phyloP scores from a whole-genome alignment of 2,888 invertebrate species.

The Stomorhina lunata region DNA sequence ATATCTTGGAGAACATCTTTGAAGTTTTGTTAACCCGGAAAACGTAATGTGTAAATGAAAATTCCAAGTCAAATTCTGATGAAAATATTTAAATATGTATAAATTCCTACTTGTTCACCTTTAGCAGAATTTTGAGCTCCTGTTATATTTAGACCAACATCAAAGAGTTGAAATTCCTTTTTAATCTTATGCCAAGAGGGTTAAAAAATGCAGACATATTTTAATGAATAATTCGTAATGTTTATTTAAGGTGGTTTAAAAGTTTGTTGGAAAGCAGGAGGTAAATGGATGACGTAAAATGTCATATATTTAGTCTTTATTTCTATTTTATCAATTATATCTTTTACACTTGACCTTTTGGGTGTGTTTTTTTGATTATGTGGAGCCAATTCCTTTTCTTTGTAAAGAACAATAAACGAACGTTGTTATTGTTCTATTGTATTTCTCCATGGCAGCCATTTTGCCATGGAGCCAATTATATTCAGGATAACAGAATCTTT shows the following conservation, averaged over 20 bases:
- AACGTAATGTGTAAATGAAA: neutral
- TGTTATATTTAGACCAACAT: slow-evolving; percentile 28
- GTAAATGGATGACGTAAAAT: too few species aligned
- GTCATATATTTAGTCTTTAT: too few species aligned
- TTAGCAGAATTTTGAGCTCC: neutral
- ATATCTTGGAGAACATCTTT: slow-evolving; percentile 5
- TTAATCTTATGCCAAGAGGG: neutral
- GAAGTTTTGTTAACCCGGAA: neutral
- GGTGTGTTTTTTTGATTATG: neutral
- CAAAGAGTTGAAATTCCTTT: slow-evolving; percentile 29
- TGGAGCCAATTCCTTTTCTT: neutral
- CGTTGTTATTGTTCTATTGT: slow-evolving; percentile 1
- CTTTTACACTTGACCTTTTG: slow-evolving; percentile 30
- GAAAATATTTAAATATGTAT: neutral
- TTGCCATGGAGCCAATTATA: slow-evolving; percentile 77
- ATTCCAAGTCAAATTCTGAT: neutral
- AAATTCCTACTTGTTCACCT: neutral
- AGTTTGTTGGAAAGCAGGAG: too few species aligned
- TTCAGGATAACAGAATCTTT: slow-evolving; percentile 74
- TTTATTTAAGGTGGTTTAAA: too few species aligned
- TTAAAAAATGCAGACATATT: neutral
- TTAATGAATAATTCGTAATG: too few species aligned
- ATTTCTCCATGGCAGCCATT: slow-evolving; percentile 72
- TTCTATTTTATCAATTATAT: neutral
- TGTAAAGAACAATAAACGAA: neutral